Evolutionary conservation across 2,797 vertebrate species (phyloP), one percentile per base, ranked within the genome.

Genomic region (Melanogrammus aeglefinus): DNA sequence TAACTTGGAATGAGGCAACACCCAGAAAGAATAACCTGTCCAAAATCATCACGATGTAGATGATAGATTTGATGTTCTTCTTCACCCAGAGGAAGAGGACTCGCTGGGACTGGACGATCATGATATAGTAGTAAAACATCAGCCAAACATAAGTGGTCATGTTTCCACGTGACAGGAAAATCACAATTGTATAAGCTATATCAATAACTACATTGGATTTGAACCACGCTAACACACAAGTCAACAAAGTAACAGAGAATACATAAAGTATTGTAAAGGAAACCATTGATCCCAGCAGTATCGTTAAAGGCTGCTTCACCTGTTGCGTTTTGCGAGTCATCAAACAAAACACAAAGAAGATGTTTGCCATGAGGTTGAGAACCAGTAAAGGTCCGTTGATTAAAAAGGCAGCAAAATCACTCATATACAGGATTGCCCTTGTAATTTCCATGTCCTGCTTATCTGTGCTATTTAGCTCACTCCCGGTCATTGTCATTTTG

Each of bases 101-200:
- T 38, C 0, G 1, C 41, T 75, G 77, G 14, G 38, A 70, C 24
- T 89, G 89, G 18, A 92, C 89, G 14, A 92, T 91, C 41, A 89
- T 82, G 47, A 76, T 44, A 83, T 57, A 90, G 77, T 85, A 91
- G 84, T 83, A 90, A 33, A 92, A 81, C 79, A 81, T 90, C 14
- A 92, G 78, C 88, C 87, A 91, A 38, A 82, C 77, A 5, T 76
- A 84, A 8, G 73, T 66, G 0, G 77, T 83, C 72, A 35, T 35
- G 35, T 35, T 35, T 4, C 35, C 35, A 35, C 35, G 35, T 35
- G 35, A 4, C 35, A 35, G 35, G 35, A 35, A 35, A 35, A 35
- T 4, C 35, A 35, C 35, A 35, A 4, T 35, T 35, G 5, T 6
- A 35, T 35, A 35, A 35, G 35, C 3, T 6, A 35, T 35, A 35